Evolutionary conservation across 2,888 invertebrate species (phyloP), one percentile per base, ranked within the genome.

Genomic region (Oligia latruncula): DNA sequence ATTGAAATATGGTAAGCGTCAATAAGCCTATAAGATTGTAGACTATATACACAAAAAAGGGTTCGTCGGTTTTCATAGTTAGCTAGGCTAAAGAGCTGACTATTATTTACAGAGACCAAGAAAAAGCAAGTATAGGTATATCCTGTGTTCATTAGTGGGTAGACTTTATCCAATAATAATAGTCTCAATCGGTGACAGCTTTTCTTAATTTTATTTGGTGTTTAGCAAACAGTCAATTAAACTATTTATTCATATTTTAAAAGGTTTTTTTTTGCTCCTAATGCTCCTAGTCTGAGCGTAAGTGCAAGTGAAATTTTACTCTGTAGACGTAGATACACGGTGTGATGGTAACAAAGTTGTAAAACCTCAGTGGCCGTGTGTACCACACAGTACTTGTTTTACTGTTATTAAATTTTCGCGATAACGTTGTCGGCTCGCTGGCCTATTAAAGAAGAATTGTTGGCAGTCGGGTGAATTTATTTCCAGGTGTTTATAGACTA

Each of bases 321-420:
- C 11, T 9, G 15, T 55, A 29, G 23, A 23, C 35, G 9, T 40
- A 11, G 4, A 17, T 17, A 52, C 3, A 58, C 11, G 23, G 20
- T 13, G 20, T 58, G 4, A 15, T 23, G 23, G 35, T 46, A 52
- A n/a, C 67, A 35, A 75, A 40, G 76, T 72, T 85, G 49, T 40
- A 17, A 58, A 77, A 68, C 60, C 78, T 74, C 11, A 2, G 6
- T 0, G 55, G 1, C 89, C 29, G 90, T 93, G 85, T 90, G 90
- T 91, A 74, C 46, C 46, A 79, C 72, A 75, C 71, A 82, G 88
- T 90, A 90, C 92, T 91, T 92, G 92, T 92, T 92, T 91, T 90
- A 91, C 89, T 92, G 93, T 94, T 95, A 95, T 95, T 95, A 95
- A 94, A 94, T 94, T 94, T 94, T 89, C 90, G 91, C 91, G 93